Percentiles rank a stretch among this genome's conserved stretches.
These are phyloP conservation scores for Piezodorus guildinii DNA, from an alignment of 1,140 invertebrate genomes.

Conservation along the genomic window DNA sequence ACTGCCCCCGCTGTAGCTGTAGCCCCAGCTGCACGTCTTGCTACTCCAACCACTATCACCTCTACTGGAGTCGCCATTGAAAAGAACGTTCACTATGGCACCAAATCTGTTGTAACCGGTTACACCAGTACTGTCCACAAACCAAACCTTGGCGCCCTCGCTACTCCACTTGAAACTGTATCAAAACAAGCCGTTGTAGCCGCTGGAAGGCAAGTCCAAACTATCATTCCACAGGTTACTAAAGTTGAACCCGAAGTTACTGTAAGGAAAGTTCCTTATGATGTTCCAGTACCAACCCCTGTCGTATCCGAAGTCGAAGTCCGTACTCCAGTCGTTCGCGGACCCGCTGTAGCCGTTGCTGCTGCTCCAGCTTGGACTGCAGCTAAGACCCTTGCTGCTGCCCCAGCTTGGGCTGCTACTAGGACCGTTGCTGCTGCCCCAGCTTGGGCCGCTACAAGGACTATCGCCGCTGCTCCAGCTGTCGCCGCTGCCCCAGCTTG, in stretches of 20 bases:
- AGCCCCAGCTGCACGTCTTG: constrained; percentile 34
- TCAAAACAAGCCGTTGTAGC: constrained; percentile 26
- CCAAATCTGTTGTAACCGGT: constrained; percentile 34
- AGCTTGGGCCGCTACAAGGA: too few relatives aligned
- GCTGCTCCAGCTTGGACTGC: too few relatives aligned
- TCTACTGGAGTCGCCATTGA: constrained; percentile 29
- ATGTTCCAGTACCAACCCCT: constrained; percentile 27
- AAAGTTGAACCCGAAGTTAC: constrained; percentile 28
- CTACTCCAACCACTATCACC: constrained; percentile 29
- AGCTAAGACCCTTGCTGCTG: too few relatives aligned
- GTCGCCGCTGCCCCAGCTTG: too few relatives aligned
- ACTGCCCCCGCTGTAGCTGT: constrained; percentile 32
- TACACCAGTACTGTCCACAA: constrained; percentile 30
- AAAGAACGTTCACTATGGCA: constrained; percentile 35
- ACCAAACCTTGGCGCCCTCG: constrained; percentile 27
- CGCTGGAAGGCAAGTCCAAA: constrained; percentile 26
- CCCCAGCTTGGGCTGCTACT: too few relatives aligned
- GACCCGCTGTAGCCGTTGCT: constrained; percentile 32
- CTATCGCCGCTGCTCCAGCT: too few relatives aligned
- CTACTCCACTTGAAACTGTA: constrained; percentile 26
- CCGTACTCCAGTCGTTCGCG: constrained; percentile 30
- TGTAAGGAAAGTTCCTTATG: constrained; percentile 27
- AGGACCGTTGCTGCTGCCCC: too few relatives aligned
- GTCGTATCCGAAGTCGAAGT: constrained; percentile 29
- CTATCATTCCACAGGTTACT: constrained; percentile 29